Evolutionary conservation across 2,113 vertebrate genomes (phyloP), one percentile per base, ranked within the genome.

Genomic region (Apeltes quadracus): DNA sequence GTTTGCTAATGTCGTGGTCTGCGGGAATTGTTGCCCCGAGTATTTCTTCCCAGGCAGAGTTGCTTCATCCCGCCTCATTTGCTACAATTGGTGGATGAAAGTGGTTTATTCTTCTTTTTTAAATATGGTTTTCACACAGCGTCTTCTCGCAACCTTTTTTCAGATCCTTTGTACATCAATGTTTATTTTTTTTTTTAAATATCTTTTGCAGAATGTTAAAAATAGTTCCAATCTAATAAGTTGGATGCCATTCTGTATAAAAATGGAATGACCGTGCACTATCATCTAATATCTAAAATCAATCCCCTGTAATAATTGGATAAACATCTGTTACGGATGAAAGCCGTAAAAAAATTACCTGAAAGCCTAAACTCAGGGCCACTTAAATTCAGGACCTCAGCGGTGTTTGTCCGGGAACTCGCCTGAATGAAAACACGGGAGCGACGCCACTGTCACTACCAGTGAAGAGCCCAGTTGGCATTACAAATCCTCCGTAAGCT

Each of bases 391-490:
- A 0, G 1, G 0, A 12, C 20, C 2, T 2, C n/a, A 1, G 20
- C 22, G 7, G 15, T 25, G 83, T 55, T 57, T 81, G 84, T 64
- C 84, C 76, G 11, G 51, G 4, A n/a, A 22, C 5, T 34, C 38
- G 90, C 92, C 90, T 90, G 92, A 90, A 81, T 83, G 65, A 87
- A 90, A 89, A 85, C 67, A 61, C 20, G 11, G 58, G 14, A 80
- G 68, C 69, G 75, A 78, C 87, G 73, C 54, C 46, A 59, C 27
- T 11, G 53, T 29, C 23, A 16, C 79, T 20, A 15, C 9, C 61
- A 51, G 64, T 10, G 55, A 69, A 83, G 51, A 44, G 9, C 39
- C 25, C 51, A n/a, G 62, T 39, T 34, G n/a, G 50, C 27, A 32
- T 43, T 41, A 25, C 38, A 68, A 61, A 7, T 62, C 64, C 23